Evolutionary conservation across 2,888 invertebrate genomes (phyloP).

Genomic region (Strigamia transsilvanica): DNA sequence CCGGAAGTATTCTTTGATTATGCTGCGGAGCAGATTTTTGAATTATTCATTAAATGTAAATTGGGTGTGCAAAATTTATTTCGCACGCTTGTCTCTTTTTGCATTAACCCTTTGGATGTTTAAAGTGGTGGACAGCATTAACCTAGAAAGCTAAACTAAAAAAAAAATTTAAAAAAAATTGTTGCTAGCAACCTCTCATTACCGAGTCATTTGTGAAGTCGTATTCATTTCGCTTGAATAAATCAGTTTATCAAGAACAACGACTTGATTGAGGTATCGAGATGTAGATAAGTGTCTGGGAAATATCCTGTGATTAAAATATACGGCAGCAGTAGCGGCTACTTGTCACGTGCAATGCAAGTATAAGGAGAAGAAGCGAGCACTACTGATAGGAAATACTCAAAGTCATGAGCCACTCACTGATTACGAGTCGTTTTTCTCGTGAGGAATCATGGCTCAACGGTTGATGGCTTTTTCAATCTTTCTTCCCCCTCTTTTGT

Average conservation of each 20-base stretch:
- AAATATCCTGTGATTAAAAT: conserved; percentile 24
- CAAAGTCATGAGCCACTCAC: not conserved
- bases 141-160: conserved; percentile 4
- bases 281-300: conserved; percentile 17
- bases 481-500: conserved; percentile 10
- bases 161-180: not conserved
- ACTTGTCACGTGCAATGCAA: not conserved
- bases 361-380: too few relatives aligned
- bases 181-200: conserved; percentile 13
- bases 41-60: conserved; percentile 18
- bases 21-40: not conserved
- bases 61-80: not conserved
- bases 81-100: conserved; percentile 13
- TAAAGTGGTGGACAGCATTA: conserved; percentile 13
- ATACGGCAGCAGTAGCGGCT: not conserved
- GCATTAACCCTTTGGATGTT: conserved; percentile 13
- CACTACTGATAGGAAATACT: not conserved
- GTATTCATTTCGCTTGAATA: conserved; percentile 19
- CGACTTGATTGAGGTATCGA: conserved; percentile 27
- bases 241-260: conserved; percentile 17
- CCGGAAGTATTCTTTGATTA: not conserved
- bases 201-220: conserved; percentile 6
- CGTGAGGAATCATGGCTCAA: conserved; percentile 33
- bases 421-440: not conserved
- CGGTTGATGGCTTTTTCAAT: conserved; percentile 8